A percentile compares a stretch with the other conserved stretches of the same genome.
phyloP scores from a whole-genome alignment of 2,797 vertebrate genomes.

The Spinus pinus region DNA sequence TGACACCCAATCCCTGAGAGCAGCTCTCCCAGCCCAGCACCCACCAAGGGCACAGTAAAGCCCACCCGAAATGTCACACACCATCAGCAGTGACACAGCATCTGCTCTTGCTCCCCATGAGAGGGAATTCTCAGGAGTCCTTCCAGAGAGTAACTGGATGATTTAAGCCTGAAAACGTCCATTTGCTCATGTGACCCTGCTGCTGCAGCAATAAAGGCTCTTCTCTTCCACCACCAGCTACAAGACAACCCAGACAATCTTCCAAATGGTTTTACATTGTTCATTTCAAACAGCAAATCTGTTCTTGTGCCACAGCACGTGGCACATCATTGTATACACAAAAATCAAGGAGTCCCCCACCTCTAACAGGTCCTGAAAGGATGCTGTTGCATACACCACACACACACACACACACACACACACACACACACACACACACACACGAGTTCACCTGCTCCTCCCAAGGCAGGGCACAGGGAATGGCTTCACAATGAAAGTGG shows the following conservation, averaged over 20 bases:
- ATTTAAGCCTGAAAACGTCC: background rate
- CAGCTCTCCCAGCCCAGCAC: background rate
- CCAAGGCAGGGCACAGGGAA: background rate
- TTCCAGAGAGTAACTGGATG: background rate
- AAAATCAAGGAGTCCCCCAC: background rate
- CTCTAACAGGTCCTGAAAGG: background rate
- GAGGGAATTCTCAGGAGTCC: background rate
- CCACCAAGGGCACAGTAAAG: background rate
- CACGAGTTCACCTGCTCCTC: background rate
- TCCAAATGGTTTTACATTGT: rapidly evolving
- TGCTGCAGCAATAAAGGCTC: background rate
- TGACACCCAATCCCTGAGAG: background rate
- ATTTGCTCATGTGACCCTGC: background rate
- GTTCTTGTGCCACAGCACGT: no score
- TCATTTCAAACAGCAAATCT: background rate
- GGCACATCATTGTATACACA: rapidly evolving
- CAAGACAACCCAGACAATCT: rapidly evolving
- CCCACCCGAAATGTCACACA: background rate
- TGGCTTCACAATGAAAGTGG: background rate
- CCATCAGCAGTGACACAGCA: background rate
- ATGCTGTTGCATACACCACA: rapidly evolving
- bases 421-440: no score
- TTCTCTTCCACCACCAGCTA: background rate
- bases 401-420: no score
- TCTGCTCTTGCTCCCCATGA: rapidly evolving